Base-by-base conservation (phyloP, 2,888 invertebrate species). In the Acleris cristana region DNA sequence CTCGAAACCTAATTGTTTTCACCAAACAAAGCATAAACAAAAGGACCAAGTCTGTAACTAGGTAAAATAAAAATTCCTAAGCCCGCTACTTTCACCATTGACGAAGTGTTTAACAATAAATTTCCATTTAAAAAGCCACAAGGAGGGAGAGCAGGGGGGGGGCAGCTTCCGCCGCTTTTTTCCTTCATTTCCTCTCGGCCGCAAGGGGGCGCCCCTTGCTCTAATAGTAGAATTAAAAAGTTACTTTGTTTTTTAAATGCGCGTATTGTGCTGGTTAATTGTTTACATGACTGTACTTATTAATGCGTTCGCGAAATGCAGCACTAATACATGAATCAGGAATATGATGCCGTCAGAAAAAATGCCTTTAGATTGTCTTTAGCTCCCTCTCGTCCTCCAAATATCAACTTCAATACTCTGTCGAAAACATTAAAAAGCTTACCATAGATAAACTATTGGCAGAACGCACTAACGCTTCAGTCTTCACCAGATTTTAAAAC, bases 121-220 rank as follows among this genome's bases (percentile, higher is more conserved):
- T 92, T 91, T 92, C 90, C 91, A 91, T 92, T 92, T 92, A 92
- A 91, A 92, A 91, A 89, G 90, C 91, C 89, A 81, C 90, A 90
- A 89, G 86, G 86, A 69, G 78, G 86, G 86, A 69, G 78, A 69
- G 61, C 71, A 75, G 72, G 68, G 69, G 54, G 72, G 77, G 71
- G 73, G 72, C 81, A 83, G 85, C 87, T 89, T 92, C 91, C 92
- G 90, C 81, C 85, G 87, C 89, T 89, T 92, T 92, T 92, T 92
- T 92, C 90, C 88, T 90, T 91, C 90, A 92, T 92, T 92, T 92
- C 92, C 92, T 90, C 81, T 79, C 84, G 84, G 87, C 89, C 87
- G 88, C 85, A 81, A 48, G 81, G 89, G 88, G 86, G 83, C 87
- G 79, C 89, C 88, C 86, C 77, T 76, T 72, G 76, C 74, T 74